Percentiles rank a stretch among this genome's conserved stretches.
phyloP scores from a whole-genome alignment of 92 coral and sea anemone genomes.

The Parazoanthus swiftii region DNA sequence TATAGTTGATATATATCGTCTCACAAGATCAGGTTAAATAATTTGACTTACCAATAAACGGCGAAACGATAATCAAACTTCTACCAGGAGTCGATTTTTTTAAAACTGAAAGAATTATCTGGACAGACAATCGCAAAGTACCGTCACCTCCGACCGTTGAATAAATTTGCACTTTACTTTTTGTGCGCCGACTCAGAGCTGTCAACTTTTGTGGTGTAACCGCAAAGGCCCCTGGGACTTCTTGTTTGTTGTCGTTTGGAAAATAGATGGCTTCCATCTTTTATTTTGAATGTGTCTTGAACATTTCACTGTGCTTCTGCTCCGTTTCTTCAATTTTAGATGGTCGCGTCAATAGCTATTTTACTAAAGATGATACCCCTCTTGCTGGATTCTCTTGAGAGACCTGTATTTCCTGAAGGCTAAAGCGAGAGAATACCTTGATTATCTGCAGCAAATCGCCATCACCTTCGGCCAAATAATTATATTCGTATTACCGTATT shows the following conservation, averaged over 20 bases:
- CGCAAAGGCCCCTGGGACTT: constrained; percentile 39
- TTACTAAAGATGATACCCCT: neutral
- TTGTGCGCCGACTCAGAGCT: constrained; percentile 3
- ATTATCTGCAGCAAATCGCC: neutral
- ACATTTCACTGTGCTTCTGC: neutral
- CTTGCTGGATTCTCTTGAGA: neutral
- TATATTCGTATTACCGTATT: neutral
- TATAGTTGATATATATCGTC: neutral
- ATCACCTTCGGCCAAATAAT: neutral
- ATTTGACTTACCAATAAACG: neutral
- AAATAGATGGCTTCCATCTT: neutral
- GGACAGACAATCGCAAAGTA: neutral
- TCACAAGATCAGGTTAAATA: neutral
- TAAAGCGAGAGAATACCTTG: neutral
- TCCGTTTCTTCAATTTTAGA: neutral
- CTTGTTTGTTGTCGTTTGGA: constrained; percentile 27
- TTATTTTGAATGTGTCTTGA: neutral
- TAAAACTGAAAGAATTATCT: too few relatives aligned
- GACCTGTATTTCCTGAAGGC: constrained; percentile 7
- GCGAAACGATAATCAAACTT: neutral
- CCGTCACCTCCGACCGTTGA: neutral
- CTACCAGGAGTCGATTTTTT: neutral
- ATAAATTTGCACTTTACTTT: neutral
- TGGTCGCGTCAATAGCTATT: neutral
- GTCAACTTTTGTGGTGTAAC: neutral